A percentile compares a stretch with the other conserved stretches of the same genome.
Evolutionary conservation across 2,797 vertebrate genomes (phyloP).

Genomic region (Trichosurus vulpecula): DNA sequence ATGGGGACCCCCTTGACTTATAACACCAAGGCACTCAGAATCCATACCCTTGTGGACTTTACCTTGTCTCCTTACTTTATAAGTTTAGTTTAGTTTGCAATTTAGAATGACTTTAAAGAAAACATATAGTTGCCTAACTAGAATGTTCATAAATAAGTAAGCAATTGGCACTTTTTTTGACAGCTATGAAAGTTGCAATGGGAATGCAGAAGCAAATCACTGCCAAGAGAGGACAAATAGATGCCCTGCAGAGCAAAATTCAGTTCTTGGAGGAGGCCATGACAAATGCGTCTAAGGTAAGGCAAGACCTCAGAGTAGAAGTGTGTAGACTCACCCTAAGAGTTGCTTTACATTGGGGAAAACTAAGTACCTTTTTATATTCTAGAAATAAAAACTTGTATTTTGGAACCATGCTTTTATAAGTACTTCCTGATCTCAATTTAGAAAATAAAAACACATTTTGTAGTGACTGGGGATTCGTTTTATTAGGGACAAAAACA

Average conservation of each 20-base stretch:
- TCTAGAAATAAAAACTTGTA: background rate
- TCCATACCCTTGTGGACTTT: background rate
- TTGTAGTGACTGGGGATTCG: background rate
- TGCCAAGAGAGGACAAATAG: slow-evolving; percentile 88
- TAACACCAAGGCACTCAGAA: slow-evolving; percentile 16
- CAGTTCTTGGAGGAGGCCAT: slow-evolving; percentile 89
- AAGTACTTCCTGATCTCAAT: background rate
- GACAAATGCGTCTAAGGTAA: slow-evolving; percentile 87
- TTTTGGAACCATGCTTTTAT: background rate
- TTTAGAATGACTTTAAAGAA: slow-evolving; percentile 15
- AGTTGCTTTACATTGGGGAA: background rate
- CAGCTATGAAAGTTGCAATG: slow-evolving; percentile 89
- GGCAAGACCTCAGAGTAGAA: background rate
- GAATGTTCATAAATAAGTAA: slow-evolving; percentile 38
- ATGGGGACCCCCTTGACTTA: background rate
- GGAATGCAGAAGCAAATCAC: slow-evolving; percentile 92
- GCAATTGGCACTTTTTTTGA: slow-evolving; percentile 8
- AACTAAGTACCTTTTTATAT: background rate
- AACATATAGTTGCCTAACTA: background rate
- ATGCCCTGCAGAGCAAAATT: slow-evolving; percentile 89
- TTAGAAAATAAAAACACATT: background rate
- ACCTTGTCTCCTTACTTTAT: background rate
- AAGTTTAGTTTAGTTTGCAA: background rate
- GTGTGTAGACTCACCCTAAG: background rate
- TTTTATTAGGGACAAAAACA: background rate